A percentile compares a stretch with the other conserved stretches of the same genome.
phyloP scores from a whole-genome alignment of 2,888 invertebrate genomes.

The Ceramica pisi region DNA sequence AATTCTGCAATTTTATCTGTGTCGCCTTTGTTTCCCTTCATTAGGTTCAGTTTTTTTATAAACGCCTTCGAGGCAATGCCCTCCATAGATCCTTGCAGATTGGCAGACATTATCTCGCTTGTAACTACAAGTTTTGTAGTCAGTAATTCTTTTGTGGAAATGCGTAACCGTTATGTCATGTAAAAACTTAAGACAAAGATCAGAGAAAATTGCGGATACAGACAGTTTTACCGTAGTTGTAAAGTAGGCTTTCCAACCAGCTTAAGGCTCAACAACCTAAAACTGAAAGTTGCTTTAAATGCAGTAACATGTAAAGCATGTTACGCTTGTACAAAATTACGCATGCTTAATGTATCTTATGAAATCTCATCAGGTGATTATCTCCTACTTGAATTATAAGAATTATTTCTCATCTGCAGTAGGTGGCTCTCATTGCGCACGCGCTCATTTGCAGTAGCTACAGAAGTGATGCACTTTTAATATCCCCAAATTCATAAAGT shows the following conservation, averaged over 20 bases:
- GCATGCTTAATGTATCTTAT: not conserved
- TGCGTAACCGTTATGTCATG: conserved; percentile 5
- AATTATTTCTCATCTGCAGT: not conserved
- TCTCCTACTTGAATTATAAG: not conserved
- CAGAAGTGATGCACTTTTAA: not conserved
- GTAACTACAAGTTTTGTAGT: not conserved
- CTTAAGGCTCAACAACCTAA: not conserved
- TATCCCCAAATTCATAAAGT: not conserved
- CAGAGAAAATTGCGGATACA: conserved; percentile 1
- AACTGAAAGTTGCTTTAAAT: conserved; percentile 30
- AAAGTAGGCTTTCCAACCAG: conserved; percentile 31
- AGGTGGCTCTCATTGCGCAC: too few relatives aligned
- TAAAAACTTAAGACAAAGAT: conserved; percentile 4
- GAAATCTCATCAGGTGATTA: not conserved
- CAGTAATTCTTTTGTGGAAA: not conserved
- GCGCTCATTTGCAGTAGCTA: not conserved
- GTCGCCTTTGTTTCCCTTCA: conserved; percentile 29
- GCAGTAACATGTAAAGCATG: not conserved
- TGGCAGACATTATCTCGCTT: not conserved
- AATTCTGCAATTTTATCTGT: conserved; percentile 47
- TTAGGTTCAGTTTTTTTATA: conserved; percentile 6
- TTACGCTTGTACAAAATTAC: conserved; percentile 10
- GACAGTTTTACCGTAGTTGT: not conserved
- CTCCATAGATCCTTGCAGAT: not conserved
- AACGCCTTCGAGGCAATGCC: not conserved